Evolutionary conservation across 2,888 invertebrate genomes (phyloP).

Genomic region (Scaptomyza cyrtandrae): DNA sequence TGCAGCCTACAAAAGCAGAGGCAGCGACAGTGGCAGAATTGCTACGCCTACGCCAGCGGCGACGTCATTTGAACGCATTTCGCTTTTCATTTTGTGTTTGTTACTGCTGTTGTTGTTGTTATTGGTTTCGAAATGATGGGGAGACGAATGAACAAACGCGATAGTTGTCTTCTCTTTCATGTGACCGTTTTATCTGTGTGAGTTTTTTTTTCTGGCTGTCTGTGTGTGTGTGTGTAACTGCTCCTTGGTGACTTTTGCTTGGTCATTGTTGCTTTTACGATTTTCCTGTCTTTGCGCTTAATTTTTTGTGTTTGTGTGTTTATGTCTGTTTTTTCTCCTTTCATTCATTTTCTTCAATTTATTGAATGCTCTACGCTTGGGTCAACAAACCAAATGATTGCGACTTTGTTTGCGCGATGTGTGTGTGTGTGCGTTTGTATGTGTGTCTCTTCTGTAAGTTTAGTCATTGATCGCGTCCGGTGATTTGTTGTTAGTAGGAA

Average conservation of each 20-base stretch:
- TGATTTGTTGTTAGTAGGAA: slow-evolving; percentile 45
- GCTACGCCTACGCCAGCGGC: slow-evolving; percentile 47
- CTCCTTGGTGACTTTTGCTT: slow-evolving; percentile 49
- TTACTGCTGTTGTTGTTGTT: slow-evolving; percentile 12
- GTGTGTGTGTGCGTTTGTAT: slow-evolving; percentile 14
- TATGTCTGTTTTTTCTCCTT: slow-evolving; percentile 50
- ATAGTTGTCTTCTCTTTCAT: slow-evolving; percentile 49
- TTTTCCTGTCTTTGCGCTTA: slow-evolving; percentile 18
- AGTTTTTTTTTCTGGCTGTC: slow-evolving; percentile 14
- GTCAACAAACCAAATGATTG: slow-evolving; percentile 70
- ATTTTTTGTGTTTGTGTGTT: not conserved
- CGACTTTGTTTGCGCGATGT: slow-evolving; percentile 11
- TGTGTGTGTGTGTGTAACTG: slow-evolving; percentile 22
- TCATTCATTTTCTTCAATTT: slow-evolving; percentile 68
- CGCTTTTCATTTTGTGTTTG: slow-evolving; percentile 65
- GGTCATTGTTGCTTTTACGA: slow-evolving; percentile 47
- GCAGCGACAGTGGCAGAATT: slow-evolving; percentile 18
- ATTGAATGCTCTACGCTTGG: slow-evolving; percentile 66
- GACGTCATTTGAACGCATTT: slow-evolving; percentile 67
- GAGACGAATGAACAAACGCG: slow-evolving; percentile 21
- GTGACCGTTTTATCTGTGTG: slow-evolving; percentile 35
- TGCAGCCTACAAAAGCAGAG: slow-evolving; percentile 20
- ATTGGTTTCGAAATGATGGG: not conserved
- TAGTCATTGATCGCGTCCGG: slow-evolving; percentile 74
- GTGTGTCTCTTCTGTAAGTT: slow-evolving; percentile 41